Evolutionary conservation across 2,797 vertebrate species (phyloP).

Genomic region (Coracias cyanogaster): DNA sequence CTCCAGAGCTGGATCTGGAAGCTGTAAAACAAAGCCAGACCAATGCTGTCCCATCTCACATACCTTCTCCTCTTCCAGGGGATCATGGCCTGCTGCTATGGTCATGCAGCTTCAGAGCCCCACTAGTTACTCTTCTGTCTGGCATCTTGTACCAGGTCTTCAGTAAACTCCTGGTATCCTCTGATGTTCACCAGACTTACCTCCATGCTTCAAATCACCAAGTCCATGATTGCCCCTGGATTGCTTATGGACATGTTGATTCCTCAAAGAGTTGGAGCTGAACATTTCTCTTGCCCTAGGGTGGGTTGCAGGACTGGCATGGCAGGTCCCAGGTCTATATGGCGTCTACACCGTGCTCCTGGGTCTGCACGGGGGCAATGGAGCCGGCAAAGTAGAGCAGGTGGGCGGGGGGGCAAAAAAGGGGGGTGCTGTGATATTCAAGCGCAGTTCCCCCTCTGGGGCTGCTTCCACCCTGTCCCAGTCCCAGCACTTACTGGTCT

Average conservation of each 20-base stretch:
- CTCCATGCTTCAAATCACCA: background rate
- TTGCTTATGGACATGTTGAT: accelerated
- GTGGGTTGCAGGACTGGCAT: background rate
- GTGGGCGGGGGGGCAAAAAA: background rate
- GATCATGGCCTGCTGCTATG: background rate
- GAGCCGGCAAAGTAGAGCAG: background rate
- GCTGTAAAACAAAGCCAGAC: background rate
- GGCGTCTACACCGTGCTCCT: background rate
- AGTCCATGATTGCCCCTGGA: background rate
- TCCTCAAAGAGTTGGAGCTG: background rate
- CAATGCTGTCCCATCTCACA: background rate
- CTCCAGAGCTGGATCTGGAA: background rate
- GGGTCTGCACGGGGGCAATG: background rate
- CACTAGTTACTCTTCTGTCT: background rate
- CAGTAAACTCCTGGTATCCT: background rate
- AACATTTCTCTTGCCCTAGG: background rate
- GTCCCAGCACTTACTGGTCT: background rate
- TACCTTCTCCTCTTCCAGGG: background rate
- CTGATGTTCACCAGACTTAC: background rate
- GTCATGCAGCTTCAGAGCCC: background rate
- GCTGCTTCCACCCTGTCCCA: background rate
- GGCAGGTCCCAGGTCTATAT: background rate
- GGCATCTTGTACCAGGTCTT: background rate
- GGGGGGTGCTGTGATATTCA: background rate
- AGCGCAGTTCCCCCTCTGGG: background rate